Evolutionary conservation across 2,113 vertebrate species (phyloP).

Genomic region (Falcunculus frontatus): DNA sequence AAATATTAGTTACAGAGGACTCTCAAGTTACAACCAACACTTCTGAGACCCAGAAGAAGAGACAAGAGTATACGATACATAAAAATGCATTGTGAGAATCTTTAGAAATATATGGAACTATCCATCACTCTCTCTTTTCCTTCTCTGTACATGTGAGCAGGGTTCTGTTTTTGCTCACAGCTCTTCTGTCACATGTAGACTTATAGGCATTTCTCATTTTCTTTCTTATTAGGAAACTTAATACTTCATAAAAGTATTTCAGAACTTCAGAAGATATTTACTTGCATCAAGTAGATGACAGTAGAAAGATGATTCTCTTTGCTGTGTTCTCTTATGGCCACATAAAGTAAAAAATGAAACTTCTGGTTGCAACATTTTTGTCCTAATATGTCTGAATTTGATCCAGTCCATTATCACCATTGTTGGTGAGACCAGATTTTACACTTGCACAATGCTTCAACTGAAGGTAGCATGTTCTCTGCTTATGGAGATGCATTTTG

Average conservation of each 20-base stretch:
- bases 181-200: background rate
- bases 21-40: background rate
- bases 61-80: background rate
- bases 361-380: background rate
- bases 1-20: background rate
- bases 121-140: background rate
- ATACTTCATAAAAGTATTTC: background rate
- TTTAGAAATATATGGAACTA: background rate
- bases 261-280: background rate
- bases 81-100: background rate
- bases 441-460: background rate
- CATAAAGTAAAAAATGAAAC: background rate
- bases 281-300: background rate
- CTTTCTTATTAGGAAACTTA: background rate
- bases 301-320: background rate
- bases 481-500: background rate
- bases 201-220: background rate
- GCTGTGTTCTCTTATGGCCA: background rate
- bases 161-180: background rate
- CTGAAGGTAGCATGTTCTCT: background rate
- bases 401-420: background rate
- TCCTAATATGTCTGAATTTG: background rate
- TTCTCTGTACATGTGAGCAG: background rate
- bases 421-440: background rate
- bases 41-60: background rate